Evolutionary conservation across 2,888 invertebrate species (phyloP), one percentile per base, ranked within the genome.

Genomic region (Lepas anatifera): DNA sequence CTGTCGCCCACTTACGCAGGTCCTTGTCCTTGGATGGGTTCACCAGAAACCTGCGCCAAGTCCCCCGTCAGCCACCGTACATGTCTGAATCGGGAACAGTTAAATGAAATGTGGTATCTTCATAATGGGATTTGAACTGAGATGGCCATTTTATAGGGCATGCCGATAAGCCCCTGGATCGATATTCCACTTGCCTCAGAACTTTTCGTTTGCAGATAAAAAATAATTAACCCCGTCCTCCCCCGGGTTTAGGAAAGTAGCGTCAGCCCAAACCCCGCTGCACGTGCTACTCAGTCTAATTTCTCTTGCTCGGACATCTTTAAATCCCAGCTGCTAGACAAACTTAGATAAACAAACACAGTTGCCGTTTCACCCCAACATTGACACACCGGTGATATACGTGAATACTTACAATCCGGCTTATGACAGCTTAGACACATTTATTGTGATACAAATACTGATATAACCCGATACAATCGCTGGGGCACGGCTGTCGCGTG

Each of bases 1-100:
- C 97, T 11, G 94, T 92, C 0, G 97, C 95, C 96, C 97, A 98
- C 77, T 92, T 90, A 67, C 93, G 85, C 78, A 95, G 87, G 77
- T 95, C 95, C 74, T 87, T 86, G 77, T 96, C 90, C 78, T 93
- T 92, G 11, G 87, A 85, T 0, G 93, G 90, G 80, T 94, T 94
- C 0, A 93, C 85, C 67, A 97, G 81, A 79, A 96, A 96, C 74
- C 82, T 82, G 74, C 67, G n/a, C 7, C 67, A 69, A 48, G 68
- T 70, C 64, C 46, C 0, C 1, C 72, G 39, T 25, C 37, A 52
- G 27, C 35, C 25, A 37, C 4, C 16, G 48, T 39, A 43, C 18
- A 18, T 3, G 66, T 39, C 41, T 22, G 25, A 64, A n/a, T n/a
- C 18, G 18, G 37, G 39, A 18, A 22, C 8, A 64, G 22, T 25